Conservation (phyloP, 2,888 invertebrate species). For the Liopterus haemorrhoidalis region DNA sequence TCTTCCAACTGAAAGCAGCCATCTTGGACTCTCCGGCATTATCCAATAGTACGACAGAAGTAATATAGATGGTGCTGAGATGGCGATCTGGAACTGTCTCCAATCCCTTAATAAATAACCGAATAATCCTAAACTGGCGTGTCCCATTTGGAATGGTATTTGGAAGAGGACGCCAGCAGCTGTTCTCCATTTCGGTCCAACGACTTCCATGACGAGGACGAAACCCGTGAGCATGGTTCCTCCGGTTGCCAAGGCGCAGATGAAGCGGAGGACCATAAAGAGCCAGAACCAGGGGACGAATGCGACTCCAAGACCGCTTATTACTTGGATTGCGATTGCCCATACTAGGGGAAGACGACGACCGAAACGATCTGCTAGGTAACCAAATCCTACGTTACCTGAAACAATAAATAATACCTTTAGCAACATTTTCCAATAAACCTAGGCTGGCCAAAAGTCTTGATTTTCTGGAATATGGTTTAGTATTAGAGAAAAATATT, state of each 20-base stretch:
- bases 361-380: slow-evolving; percentile 47
- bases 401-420: slow-evolving; percentile 2
- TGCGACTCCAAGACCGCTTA: slow-evolving; percentile 52
- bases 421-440: neutral
- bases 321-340: slow-evolving; percentile 51
- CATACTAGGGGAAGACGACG: slow-evolving; percentile 57
- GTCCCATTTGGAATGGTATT: slow-evolving; percentile 55
- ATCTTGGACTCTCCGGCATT: slow-evolving; percentile 73
- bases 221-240: slow-evolving; percentile 64
- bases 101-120: slow-evolving; percentile 53
- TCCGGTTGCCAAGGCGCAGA: slow-evolving; percentile 56
- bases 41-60: slow-evolving; percentile 60
- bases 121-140: slow-evolving; percentile 50
- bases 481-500: no score
- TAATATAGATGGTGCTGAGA: slow-evolving; percentile 54
- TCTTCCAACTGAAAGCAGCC: slow-evolving; percentile 64
- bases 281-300: slow-evolving; percentile 54
- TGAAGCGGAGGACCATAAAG: slow-evolving; percentile 54
- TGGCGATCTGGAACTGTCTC: slow-evolving; percentile 52
- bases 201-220: slow-evolving; percentile 57
- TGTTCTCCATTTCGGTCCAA: slow-evolving; percentile 53
- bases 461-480: slow-evolving; percentile 7
- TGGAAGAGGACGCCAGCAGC: slow-evolving; percentile 54
- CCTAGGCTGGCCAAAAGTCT: no score
- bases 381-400: slow-evolving; percentile 7